These are phyloP conservation scores for Channa striata DNA, from an alignment of 2,797 vertebrate genomes.

Conservation along the genomic window DNA sequence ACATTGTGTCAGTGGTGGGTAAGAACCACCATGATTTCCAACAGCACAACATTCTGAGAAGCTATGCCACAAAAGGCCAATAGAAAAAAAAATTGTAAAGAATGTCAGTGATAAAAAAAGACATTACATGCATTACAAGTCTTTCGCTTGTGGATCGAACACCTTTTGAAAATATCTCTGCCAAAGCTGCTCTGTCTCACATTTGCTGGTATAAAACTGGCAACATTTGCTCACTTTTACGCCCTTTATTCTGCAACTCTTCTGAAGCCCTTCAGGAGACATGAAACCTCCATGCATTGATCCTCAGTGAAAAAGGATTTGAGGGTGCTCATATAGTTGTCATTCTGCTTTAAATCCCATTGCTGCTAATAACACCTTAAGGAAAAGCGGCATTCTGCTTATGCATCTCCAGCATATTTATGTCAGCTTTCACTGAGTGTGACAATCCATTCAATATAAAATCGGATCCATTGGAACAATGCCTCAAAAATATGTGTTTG, in stretches of 20 bases:
- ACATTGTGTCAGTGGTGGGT: neutral
- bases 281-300: constrained; percentile 5
- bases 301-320: constrained; percentile 5
- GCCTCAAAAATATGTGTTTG: constrained; percentile 26
- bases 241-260: constrained; percentile 2
- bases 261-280: constrained; percentile 6
- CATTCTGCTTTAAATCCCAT: neutral
- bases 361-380: constrained; percentile 13
- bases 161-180: neutral
- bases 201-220: constrained; percentile 4
- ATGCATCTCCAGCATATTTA: constrained; percentile 28
- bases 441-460: constrained; percentile 57
- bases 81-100: neutral
- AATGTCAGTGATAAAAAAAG: neutral
- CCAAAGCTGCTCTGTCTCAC: neutral
- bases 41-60: neutral
- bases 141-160: neutral
- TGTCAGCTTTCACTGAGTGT: constrained; percentile 55
- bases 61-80: neutral
- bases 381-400: constrained; percentile 21
- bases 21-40: neutral
- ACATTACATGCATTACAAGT: constrained; percentile 2
- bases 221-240: constrained; percentile 4
- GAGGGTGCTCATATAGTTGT: constrained; percentile 7
- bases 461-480: constrained; percentile 41